These are phyloP conservation scores for Calliopum simillimum DNA, from an alignment of 2,888 invertebrate genomes.

Conservation along the genomic window DNA sequence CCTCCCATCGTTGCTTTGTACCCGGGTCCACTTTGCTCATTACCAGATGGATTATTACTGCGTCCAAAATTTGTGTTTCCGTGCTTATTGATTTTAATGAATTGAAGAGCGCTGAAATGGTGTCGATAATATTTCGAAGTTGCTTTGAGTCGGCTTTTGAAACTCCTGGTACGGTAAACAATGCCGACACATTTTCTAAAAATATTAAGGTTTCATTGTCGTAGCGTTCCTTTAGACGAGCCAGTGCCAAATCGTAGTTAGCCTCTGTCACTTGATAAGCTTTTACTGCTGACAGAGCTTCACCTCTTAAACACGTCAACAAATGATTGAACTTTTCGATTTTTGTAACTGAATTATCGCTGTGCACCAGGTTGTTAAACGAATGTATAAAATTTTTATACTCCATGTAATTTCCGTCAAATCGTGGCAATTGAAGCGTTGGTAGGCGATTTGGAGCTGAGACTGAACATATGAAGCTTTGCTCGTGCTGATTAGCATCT, in stretches of 20 bases:
- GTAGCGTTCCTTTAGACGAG: conserved; percentile 18
- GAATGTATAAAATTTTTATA: conserved; percentile 35
- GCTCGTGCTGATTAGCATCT: no score
- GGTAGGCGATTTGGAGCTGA: conserved; percentile 27
- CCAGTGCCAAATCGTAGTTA: conserved; percentile 23
- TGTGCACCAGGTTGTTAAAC: conserved; percentile 32
- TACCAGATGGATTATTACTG: conserved; percentile 34
- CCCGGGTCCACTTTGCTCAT: conserved; percentile 27
- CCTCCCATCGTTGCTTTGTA: conserved; percentile 28
- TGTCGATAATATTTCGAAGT: conserved; percentile 33
- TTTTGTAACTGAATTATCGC: conserved; percentile 15
- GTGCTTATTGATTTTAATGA: conserved; percentile 33
- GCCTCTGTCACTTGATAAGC: conserved; percentile 32
- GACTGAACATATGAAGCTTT: no score
- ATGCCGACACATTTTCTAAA: conserved; percentile 19
- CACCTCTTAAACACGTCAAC: conserved; percentile 23
- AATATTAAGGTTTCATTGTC: conserved; percentile 33
- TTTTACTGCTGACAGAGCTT: conserved; percentile 18
- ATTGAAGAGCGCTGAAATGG: conserved; percentile 34
- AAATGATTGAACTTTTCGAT: conserved; percentile 40
- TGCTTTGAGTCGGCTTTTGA: conserved; percentile 20
- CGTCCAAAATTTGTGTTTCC: conserved; percentile 24
- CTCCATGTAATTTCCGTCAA: conserved; percentile 35
- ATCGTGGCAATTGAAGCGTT: conserved; percentile 26
- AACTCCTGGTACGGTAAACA: conserved; percentile 26